Base-by-base conservation (phyloP, 1,140 invertebrate genomes). In the Drosophila obscura region DNA sequence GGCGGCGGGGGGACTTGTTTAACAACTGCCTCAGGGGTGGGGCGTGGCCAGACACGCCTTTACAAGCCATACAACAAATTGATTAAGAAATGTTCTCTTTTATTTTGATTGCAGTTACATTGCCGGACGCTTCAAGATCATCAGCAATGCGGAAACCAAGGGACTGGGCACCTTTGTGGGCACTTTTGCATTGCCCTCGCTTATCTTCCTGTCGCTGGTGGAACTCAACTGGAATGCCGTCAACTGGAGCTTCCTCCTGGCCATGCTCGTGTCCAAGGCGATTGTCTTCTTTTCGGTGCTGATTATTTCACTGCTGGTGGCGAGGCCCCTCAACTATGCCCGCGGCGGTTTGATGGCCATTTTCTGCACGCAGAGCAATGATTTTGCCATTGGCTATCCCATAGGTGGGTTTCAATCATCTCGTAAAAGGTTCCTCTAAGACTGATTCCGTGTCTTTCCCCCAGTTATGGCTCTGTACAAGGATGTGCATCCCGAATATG, bases 361-460 rank as follows among this genome's bases (percentile, higher is more conserved):
- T 79, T 99, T 99, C 92, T 96, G 96, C 50, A 99, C 98, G 0
- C 98, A 99, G 91, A 98, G 97, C 90, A 99, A 99, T 94, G 98
- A 99, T 92, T 99, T 99, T 94, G 98, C 98, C 50, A 95, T 99
- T 77, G 98, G 98, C 64, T 98, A 97, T 93, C 98, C 98, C 4
- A 98, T 99, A 85, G 95, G 97, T 98, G 94, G 95, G 95, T 58
- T 0, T 8, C 0, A 2, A 5, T 5, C 6, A 52, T 31, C 11
- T 1, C 11, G 26, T 26, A 2, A 5, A 4, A 5, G 2, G 5
- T 5, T 28, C 28, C 15, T 39, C 35, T 9, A 1, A 31, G 11
- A 19, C 0, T 19, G 1, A 31, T 49, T 9, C 16, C 22, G 6
- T 72, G 44, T 49, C 0, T 5, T 24, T 44, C 9, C 55, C 94